These are phyloP conservation scores for Ethmia dodecea DNA, from an alignment of 2,888 invertebrate species.

Conservation along the genomic window DNA sequence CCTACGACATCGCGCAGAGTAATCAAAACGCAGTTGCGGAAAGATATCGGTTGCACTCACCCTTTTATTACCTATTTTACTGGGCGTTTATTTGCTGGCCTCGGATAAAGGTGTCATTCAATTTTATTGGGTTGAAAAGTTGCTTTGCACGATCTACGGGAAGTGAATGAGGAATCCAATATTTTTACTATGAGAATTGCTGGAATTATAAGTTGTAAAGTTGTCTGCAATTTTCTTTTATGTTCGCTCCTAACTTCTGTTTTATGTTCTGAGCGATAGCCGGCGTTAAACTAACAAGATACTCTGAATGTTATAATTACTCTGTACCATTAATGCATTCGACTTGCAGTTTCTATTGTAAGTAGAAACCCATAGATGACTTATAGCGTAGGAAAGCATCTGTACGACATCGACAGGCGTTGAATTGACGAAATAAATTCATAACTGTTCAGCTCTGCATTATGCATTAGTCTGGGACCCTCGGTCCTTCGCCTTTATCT, in stretches of 20 bases:
- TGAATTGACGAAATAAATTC: slow-evolving; percentile 40
- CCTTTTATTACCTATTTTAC: slow-evolving; percentile 26
- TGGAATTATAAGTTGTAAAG: no score
- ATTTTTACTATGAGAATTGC: no score
- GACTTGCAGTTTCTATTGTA: slow-evolving; percentile 18
- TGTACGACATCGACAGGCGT: slow-evolving; percentile 32
- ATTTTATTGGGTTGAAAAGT: background rate
- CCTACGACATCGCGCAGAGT: slow-evolving; percentile 40
- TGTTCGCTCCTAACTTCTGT: no score
- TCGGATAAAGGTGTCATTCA: background rate
- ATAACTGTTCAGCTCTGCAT: slow-evolving; percentile 23
- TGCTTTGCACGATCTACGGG: no score
- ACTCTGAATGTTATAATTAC: background rate
- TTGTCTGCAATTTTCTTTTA: no score
- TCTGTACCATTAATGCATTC: background rate
- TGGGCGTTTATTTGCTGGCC: background rate
- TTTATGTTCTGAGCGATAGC: no score
- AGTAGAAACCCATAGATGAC: slow-evolving; percentile 35
- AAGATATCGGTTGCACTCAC: slow-evolving; percentile 29
- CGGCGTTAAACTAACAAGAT: no score
- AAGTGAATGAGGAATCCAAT: no score
- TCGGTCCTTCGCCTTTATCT: slow-evolving; percentile 43
- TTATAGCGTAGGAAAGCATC: slow-evolving; percentile 32
- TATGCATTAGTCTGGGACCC: slow-evolving; percentile 27
- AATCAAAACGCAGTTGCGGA: slow-evolving; percentile 46